Percentiles rank a stretch among this genome's conserved stretches.
Conservation (phyloP, 2,797 vertebrate species). For the Iguana delicatissima region DNA sequence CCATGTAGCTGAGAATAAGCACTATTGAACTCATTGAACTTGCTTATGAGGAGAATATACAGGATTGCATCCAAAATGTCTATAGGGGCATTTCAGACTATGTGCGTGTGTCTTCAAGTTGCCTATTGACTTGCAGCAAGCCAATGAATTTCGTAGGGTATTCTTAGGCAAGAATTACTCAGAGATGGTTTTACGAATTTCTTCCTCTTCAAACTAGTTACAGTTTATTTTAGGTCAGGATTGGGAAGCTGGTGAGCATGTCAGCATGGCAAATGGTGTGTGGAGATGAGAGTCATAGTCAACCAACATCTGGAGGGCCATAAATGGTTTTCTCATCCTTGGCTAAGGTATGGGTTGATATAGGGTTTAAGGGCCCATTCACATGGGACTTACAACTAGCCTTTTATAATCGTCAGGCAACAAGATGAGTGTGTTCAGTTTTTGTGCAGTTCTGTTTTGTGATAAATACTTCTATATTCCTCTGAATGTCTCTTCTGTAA, state of each 20-base stretch:
- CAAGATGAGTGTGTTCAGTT: neutral
- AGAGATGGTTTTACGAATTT: no score
- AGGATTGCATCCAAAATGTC: neutral
- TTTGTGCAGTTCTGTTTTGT: neutral
- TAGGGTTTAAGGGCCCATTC: neutral
- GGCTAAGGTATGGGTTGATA: neutral
- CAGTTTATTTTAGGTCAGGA: neutral
- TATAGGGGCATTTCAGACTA: neutral
- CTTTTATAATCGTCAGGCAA: neutral
- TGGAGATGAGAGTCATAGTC: neutral
- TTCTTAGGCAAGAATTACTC: no score
- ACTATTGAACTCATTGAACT: neutral
- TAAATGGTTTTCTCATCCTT: neutral
- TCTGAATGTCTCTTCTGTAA: neutral
- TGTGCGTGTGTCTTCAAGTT: no score
- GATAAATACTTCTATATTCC: neutral
- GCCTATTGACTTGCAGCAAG: no score
- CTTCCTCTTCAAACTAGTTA: no score
- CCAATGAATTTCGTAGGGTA: no score
- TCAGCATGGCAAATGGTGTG: neutral
- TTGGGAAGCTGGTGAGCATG: no score
- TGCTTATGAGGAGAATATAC: no score
- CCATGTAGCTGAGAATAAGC: no score
- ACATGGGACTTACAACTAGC: neutral
- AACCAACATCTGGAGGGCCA: neutral